These are phyloP conservation scores for Echeneis naucrates DNA, from an alignment of 2,797 vertebrate species.

Conservation along the genomic window DNA sequence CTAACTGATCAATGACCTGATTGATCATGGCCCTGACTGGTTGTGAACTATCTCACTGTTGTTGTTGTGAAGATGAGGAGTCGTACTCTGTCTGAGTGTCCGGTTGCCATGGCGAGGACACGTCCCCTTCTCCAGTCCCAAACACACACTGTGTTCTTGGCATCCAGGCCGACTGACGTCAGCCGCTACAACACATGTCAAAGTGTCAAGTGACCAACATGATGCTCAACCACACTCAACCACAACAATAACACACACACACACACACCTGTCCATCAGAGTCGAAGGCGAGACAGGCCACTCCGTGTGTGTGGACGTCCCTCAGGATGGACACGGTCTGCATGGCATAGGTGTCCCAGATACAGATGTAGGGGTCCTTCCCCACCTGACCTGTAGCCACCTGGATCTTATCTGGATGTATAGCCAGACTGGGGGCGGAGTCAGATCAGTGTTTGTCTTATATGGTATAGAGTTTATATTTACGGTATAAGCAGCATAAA, in stretches of 20 bases:
- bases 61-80: too few relatives aligned
- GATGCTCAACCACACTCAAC: background rate
- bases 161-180: slow-evolving; percentile 94
- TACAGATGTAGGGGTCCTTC: slow-evolving; percentile 94
- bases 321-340: slow-evolving; percentile 95
- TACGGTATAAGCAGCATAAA: too few relatives aligned
- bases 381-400: slow-evolving; percentile 98
- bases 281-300: slow-evolving; percentile 94
- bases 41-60: too few relatives aligned
- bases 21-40: too few relatives aligned
- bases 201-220: background rate
- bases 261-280: slow-evolving; percentile 95
- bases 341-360: slow-evolving; percentile 94
- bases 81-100: slow-evolving; percentile 95
- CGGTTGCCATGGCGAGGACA: slow-evolving; percentile 92
- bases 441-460: too few relatives aligned
- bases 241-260: too few relatives aligned
- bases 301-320: slow-evolving; percentile 94
- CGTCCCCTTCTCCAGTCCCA: slow-evolving; percentile 98
- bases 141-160: slow-evolving; percentile 95
- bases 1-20: too few relatives aligned
- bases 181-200: slow-evolving; percentile 82
- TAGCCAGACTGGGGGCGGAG: slow-evolving; percentile 86
- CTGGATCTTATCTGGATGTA: slow-evolving; percentile 94
- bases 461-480: too few relatives aligned